Conservation (phyloP, 2,888 invertebrate genomes). For the Xestia c-nigrum region DNA sequence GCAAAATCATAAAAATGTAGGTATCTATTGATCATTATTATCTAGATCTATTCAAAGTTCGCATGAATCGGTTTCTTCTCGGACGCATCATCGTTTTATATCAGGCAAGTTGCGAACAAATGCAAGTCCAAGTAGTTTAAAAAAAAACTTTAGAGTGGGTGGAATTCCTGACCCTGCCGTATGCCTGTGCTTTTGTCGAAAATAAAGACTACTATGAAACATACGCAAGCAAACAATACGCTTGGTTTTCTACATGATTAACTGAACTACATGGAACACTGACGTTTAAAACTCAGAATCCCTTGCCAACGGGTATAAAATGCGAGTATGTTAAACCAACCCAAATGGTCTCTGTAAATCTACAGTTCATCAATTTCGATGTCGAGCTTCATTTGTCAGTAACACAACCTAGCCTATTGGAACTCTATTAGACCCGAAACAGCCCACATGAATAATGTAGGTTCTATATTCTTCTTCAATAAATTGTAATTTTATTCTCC, state of each 20-base stretch:
- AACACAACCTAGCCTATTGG: constrained; percentile 33
- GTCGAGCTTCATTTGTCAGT: constrained; percentile 42
- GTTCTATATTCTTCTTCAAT: constrained; percentile 43
- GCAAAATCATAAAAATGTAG: too few relatives aligned
- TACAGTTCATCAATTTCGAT: constrained; percentile 36
- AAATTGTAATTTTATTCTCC: constrained; percentile 52
- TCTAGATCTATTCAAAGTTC: too few relatives aligned
- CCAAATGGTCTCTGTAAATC: constrained; percentile 23
- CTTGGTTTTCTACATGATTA: not conserved
- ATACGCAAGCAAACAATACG: too few relatives aligned
- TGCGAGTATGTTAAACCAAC: not conserved
- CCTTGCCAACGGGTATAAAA: not conserved
- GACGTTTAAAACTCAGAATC: not conserved
- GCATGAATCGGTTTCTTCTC: too few relatives aligned
- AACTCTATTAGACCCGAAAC: constrained; percentile 40
- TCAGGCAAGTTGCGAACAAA: too few relatives aligned
- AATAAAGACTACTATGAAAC: not conserved
- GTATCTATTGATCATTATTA: too few relatives aligned
- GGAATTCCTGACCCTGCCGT: too few relatives aligned
- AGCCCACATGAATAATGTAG: constrained; percentile 46
- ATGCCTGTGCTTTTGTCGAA: not conserved
- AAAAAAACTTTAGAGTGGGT: too few relatives aligned
- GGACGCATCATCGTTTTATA: too few relatives aligned
- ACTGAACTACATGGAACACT: not conserved
- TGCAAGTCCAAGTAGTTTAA: too few relatives aligned